These are phyloP conservation scores for Berghia stephanieae DNA, from an alignment of 1,140 invertebrate species.

Conservation along the genomic window DNA sequence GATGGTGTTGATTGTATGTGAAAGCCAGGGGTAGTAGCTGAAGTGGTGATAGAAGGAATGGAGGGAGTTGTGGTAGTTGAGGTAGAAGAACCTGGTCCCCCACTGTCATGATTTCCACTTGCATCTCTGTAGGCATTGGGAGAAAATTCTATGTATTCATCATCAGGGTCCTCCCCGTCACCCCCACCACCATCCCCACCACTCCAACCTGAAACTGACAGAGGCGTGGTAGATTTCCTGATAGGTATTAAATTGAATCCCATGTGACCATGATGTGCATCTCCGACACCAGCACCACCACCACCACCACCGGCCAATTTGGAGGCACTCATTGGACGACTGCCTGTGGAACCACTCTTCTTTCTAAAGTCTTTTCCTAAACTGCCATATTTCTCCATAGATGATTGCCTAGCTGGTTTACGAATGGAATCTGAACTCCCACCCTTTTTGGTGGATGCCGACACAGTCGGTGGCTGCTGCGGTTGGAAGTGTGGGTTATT, in stretches of 20 bases:
- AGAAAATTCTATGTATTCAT: slow-evolving; percentile 41
- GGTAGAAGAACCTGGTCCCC: neutral
- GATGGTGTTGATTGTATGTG: slow-evolving; percentile 9
- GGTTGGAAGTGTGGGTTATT: too few relatives aligned
- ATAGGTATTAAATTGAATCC: too few relatives aligned
- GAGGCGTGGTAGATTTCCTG: slow-evolving; percentile 18
- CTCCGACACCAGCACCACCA: neutral
- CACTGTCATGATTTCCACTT: neutral
- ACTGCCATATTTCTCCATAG: slow-evolving; percentile 41
- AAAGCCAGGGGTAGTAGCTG: too few relatives aligned
- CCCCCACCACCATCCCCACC: too few relatives aligned
- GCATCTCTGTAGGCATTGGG: neutral
- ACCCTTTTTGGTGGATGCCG: neutral
- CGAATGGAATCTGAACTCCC: slow-evolving; percentile 23
- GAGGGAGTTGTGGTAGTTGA: neutral
- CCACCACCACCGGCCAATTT: neutral
- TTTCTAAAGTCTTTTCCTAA: slow-evolving; percentile 34
- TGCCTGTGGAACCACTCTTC: slow-evolving; percentile 32
- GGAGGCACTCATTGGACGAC: neutral
- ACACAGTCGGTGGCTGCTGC: neutral
- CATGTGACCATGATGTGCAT: neutral
- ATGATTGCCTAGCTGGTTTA: slow-evolving; percentile 13
- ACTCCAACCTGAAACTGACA: neutral
- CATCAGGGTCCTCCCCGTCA: slow-evolving; percentile 24
- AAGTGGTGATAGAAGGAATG: neutral